phyloP scores from a whole-genome alignment of 2,113 vertebrate species.

The Vulpes vulpes region DNA sequence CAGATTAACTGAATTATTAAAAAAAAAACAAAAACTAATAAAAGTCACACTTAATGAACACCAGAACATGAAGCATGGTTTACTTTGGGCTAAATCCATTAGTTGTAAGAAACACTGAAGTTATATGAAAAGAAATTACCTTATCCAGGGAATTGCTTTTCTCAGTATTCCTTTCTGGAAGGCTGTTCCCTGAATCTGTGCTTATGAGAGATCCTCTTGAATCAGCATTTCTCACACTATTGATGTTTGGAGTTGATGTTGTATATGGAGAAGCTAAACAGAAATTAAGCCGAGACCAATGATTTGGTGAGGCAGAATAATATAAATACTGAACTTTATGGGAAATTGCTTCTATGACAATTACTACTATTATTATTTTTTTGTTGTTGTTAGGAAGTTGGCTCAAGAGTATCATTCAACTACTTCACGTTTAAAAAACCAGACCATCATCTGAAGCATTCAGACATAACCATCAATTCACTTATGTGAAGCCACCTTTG shows the following conservation, averaged over 20 bases:
- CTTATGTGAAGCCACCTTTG: not conserved
- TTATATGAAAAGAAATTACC: conserved; percentile 87
- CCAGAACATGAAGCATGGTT: not conserved
- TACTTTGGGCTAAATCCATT: not conserved
- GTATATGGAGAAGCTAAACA: conserved; percentile 94
- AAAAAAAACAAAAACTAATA: not conserved
- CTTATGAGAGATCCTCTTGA: conserved; percentile 98
- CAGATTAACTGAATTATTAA: not conserved
- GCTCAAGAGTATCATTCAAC: not conserved
- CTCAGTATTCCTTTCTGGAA: conserved; percentile 93
- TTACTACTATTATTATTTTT: not conserved
- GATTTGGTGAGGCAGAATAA: not conserved
- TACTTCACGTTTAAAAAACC: not conserved
- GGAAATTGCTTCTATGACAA: not conserved
- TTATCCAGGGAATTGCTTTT: conserved; percentile 97
- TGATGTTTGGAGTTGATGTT: conserved; percentile 95
- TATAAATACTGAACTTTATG: not conserved
- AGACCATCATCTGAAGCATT: not conserved
- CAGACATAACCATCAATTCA: not conserved
- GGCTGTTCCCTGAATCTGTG: conserved; percentile 96
- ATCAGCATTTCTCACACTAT: conserved; percentile 94
- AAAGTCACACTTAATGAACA: not conserved
- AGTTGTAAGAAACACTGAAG: not conserved
- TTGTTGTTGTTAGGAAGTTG: conserved; percentile 5
- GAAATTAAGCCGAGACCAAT: conserved; percentile 41